Evolutionary conservation across 2,113 vertebrate species (phyloP).

Genomic region (Orientallactaga bullata): DNA sequence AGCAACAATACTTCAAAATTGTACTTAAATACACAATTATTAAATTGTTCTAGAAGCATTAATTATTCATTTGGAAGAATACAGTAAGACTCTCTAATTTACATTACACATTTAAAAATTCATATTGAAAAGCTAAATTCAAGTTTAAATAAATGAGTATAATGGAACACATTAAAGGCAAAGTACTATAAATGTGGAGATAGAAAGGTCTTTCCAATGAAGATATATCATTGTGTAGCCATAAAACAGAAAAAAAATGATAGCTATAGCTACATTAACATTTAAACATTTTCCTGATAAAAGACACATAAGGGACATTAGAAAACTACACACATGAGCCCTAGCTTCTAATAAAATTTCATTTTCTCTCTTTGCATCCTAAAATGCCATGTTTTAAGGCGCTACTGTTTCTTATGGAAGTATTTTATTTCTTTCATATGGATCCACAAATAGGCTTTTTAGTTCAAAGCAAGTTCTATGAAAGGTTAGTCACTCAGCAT

Average conservation of each 20-base stretch:
- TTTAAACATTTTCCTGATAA: slow-evolving; percentile 29
- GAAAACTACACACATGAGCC: background rate
- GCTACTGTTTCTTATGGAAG: slow-evolving; percentile 28
- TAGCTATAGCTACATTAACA: background rate
- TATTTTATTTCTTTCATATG: background rate
- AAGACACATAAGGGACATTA: background rate
- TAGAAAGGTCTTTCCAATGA: background rate
- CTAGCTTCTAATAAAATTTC: slow-evolving; percentile 36
- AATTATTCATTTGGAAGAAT: background rate
- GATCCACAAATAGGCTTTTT: background rate
- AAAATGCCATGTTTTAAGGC: slow-evolving; percentile 26
- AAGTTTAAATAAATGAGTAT: slow-evolving; percentile 30
- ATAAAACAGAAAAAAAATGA: background rate
- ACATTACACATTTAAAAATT: slow-evolving; percentile 13
- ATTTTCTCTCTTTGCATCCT: background rate
- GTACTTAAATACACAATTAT: slow-evolving; percentile 19
- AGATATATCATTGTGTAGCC: background rate
- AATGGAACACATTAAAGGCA: background rate
- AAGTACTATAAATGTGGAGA: background rate
- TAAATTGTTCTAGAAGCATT: background rate
- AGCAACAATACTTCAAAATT: slow-evolving; percentile 49
- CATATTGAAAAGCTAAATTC: slow-evolving; percentile 25
- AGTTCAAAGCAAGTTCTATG: slow-evolving; percentile 36
- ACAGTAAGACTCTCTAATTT: background rate
- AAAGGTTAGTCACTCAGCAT: slow-evolving; percentile 38